Evolutionary conservation across 2,888 invertebrate genomes (phyloP).

Genomic region (Ecliptopera silaceata): DNA sequence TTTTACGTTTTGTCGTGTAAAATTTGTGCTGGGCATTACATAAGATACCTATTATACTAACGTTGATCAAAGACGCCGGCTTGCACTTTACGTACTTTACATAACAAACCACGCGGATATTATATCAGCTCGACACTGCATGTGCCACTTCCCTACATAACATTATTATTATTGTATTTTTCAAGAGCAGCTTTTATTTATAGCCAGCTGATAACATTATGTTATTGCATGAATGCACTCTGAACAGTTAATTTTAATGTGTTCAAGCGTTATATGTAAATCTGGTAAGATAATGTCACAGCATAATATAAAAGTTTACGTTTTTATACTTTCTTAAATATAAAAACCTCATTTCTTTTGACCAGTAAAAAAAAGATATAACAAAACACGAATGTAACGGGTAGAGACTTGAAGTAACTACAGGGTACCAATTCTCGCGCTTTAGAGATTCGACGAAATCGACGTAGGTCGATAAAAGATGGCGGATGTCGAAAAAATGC

Average conservation of each 20-base stretch:
- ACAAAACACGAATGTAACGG: no score
- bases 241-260: neutral
- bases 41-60: no score
- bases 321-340: no score
- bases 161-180: constrained; percentile 22
- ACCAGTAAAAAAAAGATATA: no score
- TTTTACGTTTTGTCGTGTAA: constrained; percentile 36
- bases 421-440: no score
- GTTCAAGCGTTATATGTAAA: neutral
- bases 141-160: constrained; percentile 49
- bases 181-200: constrained; percentile 37
- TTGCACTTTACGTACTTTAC: constrained; percentile 36
- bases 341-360: no score
- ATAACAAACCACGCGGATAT: constrained; percentile 50
- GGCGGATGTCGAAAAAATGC: no score
- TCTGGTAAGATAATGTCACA: no score
- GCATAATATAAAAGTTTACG: no score
- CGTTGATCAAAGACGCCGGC: constrained; percentile 36
- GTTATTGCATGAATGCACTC: neutral
- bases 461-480: no score
- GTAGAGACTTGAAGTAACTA: no score
- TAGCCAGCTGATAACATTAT: constrained; percentile 18
- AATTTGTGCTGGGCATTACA: constrained; percentile 35
- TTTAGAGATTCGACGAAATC: no score
- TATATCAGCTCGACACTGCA: constrained; percentile 36